Base-by-base conservation (phyloP, 2,888 invertebrate genomes). In the Acanthosoma haemorrhoidale region DNA sequence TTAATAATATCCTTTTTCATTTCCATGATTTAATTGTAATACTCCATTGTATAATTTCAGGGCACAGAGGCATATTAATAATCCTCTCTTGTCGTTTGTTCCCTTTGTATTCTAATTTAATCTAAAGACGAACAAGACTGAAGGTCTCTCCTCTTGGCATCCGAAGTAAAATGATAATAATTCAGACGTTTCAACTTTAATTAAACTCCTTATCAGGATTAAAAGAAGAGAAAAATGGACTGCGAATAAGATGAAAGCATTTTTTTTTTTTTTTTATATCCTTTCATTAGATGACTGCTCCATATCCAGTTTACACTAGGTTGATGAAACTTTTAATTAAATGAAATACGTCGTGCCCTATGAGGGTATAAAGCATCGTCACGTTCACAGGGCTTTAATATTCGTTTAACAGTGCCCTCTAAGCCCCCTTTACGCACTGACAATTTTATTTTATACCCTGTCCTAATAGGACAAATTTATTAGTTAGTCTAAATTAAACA, bases 181-280 rank as follows among this genome's bases (percentile, higher is more conserved):
- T 51, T 21, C 13, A 51, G 51, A 51, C 51, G 51, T 51, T 51
- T 51, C 25, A 51, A 51, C 51, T 51, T 51, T 51, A 51, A 51
- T 51, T 51, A 51, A 51, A 51, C 21, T 25, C 6, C 43, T 43
- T 21, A n/a, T 51, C 51, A n/a, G 51, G 51, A 51, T 51, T 51
- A 51, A 51, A 51, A 51, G 51, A 51, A 51, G 51, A 51, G 51
- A 25, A 51, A 51, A 51, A 25, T 51, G 25, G 25, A 51, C 25
- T 51, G 13, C 43, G n/a, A n/a, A n/a, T n/a, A 29, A 25, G 51
- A 51, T 51, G 25, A 51, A 51, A 51, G 51, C 21, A 51, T 51
- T 5, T n/a, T 51, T 51, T 51, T 51, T 51, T 25, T 25, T 21
- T 43, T 43, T 25, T 51, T 25, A 25, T 51, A n/a, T 18, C 13